Conservation (phyloP, 1,140 invertebrate species). For the Bombus waltoni region DNA sequence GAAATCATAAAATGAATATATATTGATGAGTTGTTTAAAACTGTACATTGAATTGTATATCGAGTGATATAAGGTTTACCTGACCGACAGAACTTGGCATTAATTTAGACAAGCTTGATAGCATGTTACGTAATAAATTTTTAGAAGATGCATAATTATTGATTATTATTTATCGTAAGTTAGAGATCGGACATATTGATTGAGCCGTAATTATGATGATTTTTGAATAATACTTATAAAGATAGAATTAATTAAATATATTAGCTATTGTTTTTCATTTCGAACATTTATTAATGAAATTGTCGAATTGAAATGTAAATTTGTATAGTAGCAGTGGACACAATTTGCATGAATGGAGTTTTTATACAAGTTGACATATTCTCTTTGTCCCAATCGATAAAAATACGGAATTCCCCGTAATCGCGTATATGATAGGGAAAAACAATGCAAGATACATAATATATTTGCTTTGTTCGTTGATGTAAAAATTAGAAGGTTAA, state of each 20-base stretch:
- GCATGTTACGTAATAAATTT: constrained; percentile 46
- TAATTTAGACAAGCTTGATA: constrained; percentile 33
- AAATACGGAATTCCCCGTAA: not conserved
- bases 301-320: not conserved
- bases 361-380: not conserved
- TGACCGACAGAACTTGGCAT: not conserved
- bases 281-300: not conserved
- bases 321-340: no score
- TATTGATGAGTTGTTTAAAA: not conserved
- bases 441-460: not conserved
- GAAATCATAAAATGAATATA: not conserved
- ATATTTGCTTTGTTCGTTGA: constrained; percentile 4
- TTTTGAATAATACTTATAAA: not conserved
- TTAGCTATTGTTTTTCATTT: not conserved
- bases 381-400: not conserved
- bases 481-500: not conserved
- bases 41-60: constrained; percentile 4
- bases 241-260: not conserved
- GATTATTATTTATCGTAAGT: not conserved
- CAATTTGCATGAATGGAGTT: not conserved
- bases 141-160: not conserved
- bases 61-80: constrained; percentile 3
- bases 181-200: not conserved
- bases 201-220: not conserved
- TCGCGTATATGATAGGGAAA: not conserved